Percentiles rank a stretch among this genome's conserved stretches.
Conservation (phyloP, 2,797 vertebrate species). For the Leptodactylus fallax region DNA sequence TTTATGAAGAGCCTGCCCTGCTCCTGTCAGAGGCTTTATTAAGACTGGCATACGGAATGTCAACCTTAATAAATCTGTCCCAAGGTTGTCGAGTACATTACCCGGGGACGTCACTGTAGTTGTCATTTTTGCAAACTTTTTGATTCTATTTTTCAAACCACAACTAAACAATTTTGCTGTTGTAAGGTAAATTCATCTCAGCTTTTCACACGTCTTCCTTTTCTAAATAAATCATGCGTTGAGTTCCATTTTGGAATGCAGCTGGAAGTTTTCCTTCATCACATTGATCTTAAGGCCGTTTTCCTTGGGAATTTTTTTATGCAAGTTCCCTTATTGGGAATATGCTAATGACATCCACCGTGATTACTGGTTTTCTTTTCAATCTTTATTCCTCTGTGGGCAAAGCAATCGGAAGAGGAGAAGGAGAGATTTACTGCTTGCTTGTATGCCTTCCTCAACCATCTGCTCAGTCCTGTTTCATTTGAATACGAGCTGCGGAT, state of each 20-base stretch:
- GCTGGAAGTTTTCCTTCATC: constrained; percentile 77
- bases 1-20: too few species aligned
- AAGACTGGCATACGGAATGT: too few species aligned
- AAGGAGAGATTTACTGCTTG: constrained; percentile 89
- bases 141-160: neutral
- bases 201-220: constrained; percentile 65
- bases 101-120: too few species aligned
- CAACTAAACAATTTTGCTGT: constrained; percentile 62
- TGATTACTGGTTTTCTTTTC: constrained; percentile 95
- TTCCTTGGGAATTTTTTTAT: constrained; percentile 89
- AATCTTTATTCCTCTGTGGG: constrained; percentile 91
- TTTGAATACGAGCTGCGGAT: constrained; percentile 86
- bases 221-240: constrained; percentile 58
- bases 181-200: constrained; percentile 55
- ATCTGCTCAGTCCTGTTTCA: constrained; percentile 85
- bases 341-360: constrained; percentile 93
- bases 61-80: too few species aligned
- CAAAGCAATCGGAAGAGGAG: constrained; percentile 90
- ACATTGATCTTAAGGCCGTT: constrained; percentile 77
- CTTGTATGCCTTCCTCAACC: constrained; percentile 85
- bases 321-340: constrained; percentile 90
- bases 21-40: too few species aligned
- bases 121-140: neutral
- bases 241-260: constrained; percentile 66
- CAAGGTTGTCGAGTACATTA: too few species aligned